Evolutionary conservation across 2,797 vertebrate genomes (phyloP), one percentile per base, ranked within the genome.

Genomic region (Eurystomus glaucurus): DNA sequence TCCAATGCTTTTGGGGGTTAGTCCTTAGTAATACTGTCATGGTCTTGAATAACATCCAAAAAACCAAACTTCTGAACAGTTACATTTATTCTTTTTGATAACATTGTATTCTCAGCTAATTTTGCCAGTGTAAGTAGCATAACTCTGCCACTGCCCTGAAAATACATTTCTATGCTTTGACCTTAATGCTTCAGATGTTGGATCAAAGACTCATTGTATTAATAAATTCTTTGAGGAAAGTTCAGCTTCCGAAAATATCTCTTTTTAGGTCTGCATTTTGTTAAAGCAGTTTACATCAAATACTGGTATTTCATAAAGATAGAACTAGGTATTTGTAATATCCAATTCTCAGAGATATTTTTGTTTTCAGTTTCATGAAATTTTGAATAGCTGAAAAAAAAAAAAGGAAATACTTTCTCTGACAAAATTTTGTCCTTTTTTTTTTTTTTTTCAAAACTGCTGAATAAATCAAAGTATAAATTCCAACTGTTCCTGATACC

Each of bases 61-160:
- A 64, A 23, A 9, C 0, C 6, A 72, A 43, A 52, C 2, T 1
- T 19, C 17, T 65, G 9, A 81, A 66, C 3, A 46, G 39, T 46
- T 69, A 41, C 22, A 25, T 3, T 68, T 85, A 31, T 29, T 1
- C 1, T 72, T 68, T 72, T 31, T 16, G 37, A 65, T 2, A 37
- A 68, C 3, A 14, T 3, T n/a, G 1, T 55, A 31, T 64, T 75
- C 7, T 76, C 33, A 80, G 57, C 6, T 62, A 77, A 65, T 85
- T 79, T 72, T 77, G 3, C 11, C 37, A 45, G 13, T 15, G 5
- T n/a, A 87, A 71, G 5, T 55, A 58, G 19, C 1, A 0, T 21
- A 62, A 33, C 4, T 22, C 22, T 72, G 23, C 9, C 79, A 64
- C 72, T 48, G 0, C 0, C 6, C 2, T 7, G 5, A n/a, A 19